Percentiles rank a stretch among this genome's conserved stretches.
Evolutionary conservation across 2,113 vertebrate species (phyloP).

Genomic region (Dunckerocampus dactyliophorus): DNA sequence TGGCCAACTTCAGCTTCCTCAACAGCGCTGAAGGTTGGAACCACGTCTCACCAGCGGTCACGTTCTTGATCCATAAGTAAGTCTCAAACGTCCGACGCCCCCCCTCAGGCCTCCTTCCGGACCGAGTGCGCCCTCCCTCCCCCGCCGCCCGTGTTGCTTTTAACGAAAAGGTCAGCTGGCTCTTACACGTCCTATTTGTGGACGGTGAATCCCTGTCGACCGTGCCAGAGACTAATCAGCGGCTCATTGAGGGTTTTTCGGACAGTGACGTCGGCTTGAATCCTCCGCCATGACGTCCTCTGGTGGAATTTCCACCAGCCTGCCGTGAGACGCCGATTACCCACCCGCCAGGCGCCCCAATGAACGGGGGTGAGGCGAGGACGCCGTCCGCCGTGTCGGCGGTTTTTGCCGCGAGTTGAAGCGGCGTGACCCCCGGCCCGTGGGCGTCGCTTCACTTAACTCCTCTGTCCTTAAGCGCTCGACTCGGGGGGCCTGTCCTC

Average conservation of each 20-base stretch:
- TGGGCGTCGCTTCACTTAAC: slow-evolving; percentile 9
- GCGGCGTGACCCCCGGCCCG: neutral
- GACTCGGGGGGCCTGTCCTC: slow-evolving; percentile 10
- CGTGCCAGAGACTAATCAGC: slow-evolving; percentile 49
- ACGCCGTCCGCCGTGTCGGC: neutral
- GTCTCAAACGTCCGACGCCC: too few relatives aligned
- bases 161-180: slow-evolving; percentile 46
- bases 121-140: neutral
- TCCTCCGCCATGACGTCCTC: slow-evolving; percentile 38
- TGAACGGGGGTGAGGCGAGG: neutral
- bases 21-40: too few relatives aligned
- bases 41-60: too few relatives aligned
- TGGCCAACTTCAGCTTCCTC: too few relatives aligned
- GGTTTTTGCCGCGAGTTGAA: neutral
- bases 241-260: slow-evolving; percentile 42
- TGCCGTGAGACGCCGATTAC: slow-evolving; percentile 37
- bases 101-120: too few relatives aligned
- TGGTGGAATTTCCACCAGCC: slow-evolving; percentile 49
- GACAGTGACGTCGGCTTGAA: slow-evolving; percentile 50
- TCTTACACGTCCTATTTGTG: slow-evolving; percentile 54
- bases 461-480: slow-evolving; percentile 18
- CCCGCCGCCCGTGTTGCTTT: slow-evolving; percentile 2
- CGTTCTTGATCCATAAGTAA: too few relatives aligned
- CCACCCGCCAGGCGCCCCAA: slow-evolving; percentile 27
- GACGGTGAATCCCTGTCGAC: slow-evolving; percentile 39